A percentile compares a stretch with the other conserved stretches of the same genome.
Evolutionary conservation across 2,797 vertebrate species (phyloP).

Genomic region (Triplophysa yarkandensis): DNA sequence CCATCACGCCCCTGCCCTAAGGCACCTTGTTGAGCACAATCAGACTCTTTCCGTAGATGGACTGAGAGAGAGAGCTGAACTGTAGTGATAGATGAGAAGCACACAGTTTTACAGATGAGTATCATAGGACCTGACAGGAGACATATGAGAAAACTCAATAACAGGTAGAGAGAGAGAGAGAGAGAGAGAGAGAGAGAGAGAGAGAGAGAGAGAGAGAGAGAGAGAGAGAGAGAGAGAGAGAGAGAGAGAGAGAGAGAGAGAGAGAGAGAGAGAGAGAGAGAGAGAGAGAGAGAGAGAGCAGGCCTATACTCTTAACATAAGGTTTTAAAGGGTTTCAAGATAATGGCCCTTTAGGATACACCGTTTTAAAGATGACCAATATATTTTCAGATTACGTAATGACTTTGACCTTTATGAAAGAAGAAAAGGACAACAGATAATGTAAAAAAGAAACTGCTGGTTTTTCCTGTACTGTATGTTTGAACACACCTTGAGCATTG

Average conservation of each 20-base stretch:
- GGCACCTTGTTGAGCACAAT: constrained; percentile 71
- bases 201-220: constrained; percentile 7
- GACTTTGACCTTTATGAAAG: constrained; percentile 41
- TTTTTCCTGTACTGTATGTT: constrained; percentile 66
- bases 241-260: constrained; percentile 2
- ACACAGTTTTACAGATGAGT: constrained; percentile 30
- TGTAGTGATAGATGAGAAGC: constrained; percentile 50
- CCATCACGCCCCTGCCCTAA: constrained; percentile 62
- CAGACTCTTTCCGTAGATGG: constrained; percentile 45
- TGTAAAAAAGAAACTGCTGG: constrained; percentile 61
- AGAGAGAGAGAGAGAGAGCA: not conserved
- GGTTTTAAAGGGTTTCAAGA: constrained; percentile 4
- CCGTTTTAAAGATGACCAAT: constrained; percentile 49
- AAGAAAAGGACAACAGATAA: constrained; percentile 36
- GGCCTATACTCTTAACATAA: not conserved
- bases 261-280: not conserved
- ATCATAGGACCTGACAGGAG: constrained; percentile 33
- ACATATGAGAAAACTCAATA: constrained; percentile 33
- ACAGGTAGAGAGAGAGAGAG: not conserved
- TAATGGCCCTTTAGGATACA: constrained; percentile 35
- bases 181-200: not conserved
- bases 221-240: not conserved
- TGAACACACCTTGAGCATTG: constrained; percentile 76
- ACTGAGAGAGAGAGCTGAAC: constrained; percentile 48
- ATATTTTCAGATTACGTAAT: constrained; percentile 48